phyloP scores from a whole-genome alignment of 1,140 invertebrate genomes.

The Ruditapes philippinarum region DNA sequence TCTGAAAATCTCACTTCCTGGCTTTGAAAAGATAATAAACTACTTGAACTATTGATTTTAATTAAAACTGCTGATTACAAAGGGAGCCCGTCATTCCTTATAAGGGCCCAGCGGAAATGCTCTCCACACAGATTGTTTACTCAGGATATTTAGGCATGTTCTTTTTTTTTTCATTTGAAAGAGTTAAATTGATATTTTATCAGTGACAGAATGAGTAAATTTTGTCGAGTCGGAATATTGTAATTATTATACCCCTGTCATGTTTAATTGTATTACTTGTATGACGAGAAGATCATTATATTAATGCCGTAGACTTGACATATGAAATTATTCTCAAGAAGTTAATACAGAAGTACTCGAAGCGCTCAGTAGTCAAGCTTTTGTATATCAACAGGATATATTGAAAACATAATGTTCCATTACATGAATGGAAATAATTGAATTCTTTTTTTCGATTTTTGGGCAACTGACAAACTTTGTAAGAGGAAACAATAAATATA shows the following conservation, averaged over 20 bases:
- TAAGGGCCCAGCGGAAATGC: slow-evolving; percentile 18
- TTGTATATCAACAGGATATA: too few relatives aligned
- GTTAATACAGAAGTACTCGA: too few relatives aligned
- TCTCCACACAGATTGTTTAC: not conserved
- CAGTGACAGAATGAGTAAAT: not conserved
- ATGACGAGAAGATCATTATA: too few relatives aligned
- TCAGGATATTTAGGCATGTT: not conserved
- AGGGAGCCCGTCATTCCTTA: not conserved
- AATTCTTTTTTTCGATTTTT: too few relatives aligned
- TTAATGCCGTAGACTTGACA: too few relatives aligned
- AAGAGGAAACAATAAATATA: too few relatives aligned
- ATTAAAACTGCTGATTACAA: slow-evolving; percentile 22
- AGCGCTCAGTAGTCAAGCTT: too few relatives aligned
- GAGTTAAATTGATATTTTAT: not conserved
- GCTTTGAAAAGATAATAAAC: not conserved
- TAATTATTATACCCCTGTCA: not conserved
- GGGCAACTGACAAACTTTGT: too few relatives aligned
- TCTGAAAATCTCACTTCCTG: slow-evolving; percentile 30
- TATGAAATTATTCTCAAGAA: too few relatives aligned
- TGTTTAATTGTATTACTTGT: not conserved
- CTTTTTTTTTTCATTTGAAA: not conserved
- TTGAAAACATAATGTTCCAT: too few relatives aligned
- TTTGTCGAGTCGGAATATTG: not conserved
- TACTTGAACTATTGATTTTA: slow-evolving; percentile 40
- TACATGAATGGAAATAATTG: too few relatives aligned